Evolutionary conservation across 2,113 vertebrate species (phyloP), one percentile per base, ranked within the genome.

Genomic region (Phalacrocorax aristotelis): DNA sequence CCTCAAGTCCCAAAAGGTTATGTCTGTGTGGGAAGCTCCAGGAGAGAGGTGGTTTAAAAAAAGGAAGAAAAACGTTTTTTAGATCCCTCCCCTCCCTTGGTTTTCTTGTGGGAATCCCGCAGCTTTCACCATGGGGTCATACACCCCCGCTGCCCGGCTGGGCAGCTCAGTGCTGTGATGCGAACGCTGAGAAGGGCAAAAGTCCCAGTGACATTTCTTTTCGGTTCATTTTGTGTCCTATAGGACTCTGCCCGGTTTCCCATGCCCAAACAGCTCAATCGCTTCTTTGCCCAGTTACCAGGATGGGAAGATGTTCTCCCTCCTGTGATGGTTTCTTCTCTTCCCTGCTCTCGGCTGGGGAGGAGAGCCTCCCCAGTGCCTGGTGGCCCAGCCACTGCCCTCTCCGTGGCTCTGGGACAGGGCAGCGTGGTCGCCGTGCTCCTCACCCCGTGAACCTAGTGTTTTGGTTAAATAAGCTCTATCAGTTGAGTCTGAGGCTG

Each of bases 21-120:
- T 80, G 57, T 42, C 52, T 89, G 22, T 13, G 13, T 0, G 0
- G 44, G 27, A 64, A 68, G 34, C 57, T 87, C 82, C 34, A 68
- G 83, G 77, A 61, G 40, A 66, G 38, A 87, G 21, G 14, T 81
- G 49, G 11, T 87, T 91, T 91, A 79, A 79, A 75, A 94, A 82
- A 42, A 64, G 64, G 51, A 78, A 83, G 46, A 81, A 64, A 75
- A 66, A 29, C 13, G 29, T 26, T 76, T 77, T 83, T 25, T 64
- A 60, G 51, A 66, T 80, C 8, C 32, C 52, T 15, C 2, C 2
- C 8, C 5, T 4, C 2, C 22, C 16, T 27, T n/a, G 19, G 1
- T 60, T 91, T 80, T 21, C 15, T 40, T 58, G 16, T 64, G 38
- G 68, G n/a, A 89, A 60, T 70, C 46, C 12, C 21, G 14, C 13